Evolutionary conservation across 37 sponge, comb jelly and placozoan genomes (phyloP), one percentile per base, ranked within the genome.

Genomic region (Tethya wilhelma): DNA sequence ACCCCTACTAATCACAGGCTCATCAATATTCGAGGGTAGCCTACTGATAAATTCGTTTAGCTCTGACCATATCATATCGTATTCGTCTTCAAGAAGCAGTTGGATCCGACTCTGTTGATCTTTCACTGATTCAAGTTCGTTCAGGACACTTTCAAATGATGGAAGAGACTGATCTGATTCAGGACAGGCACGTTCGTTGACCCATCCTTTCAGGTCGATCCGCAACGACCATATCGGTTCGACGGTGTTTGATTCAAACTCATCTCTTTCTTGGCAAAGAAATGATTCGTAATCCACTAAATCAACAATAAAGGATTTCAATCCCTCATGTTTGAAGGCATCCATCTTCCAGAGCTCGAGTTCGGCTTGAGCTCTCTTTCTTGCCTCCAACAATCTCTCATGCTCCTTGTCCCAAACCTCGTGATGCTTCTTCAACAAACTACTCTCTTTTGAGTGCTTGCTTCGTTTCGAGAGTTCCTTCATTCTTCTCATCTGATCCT

Each of bases 361-460:
- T 31, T 79, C 69, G 1, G 4, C 26, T 22, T 56, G 46, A 63
- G 20, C 55, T 30, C 1, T 45, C 20, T 44, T 44, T 23, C 62
- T 55, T 19, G 36, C 44, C 2, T 53, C 17, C 1, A 55, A 39
- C 39, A 89, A 40, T 11, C 44, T 67, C 17, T 33, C 4, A 32
- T 45, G 44, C 69, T 86, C 80, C 36, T 73, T 85, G 39, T 69
- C 7, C 95, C 95, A 95, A 1, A 84, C 71, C 23, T 88, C 83
- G 1, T 56, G 67, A 77, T 95, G 95, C 30, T 84, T 70, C 17
- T 65, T 72, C 32, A 88, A 58, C 2, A 91, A 42, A 6, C 30
- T 40, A 1, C 41, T 36, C 29, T 78, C 84, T 44, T 83, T 82
- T 4, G 79, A 69, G 1, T 56, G 69, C 32, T 66, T 82, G 19